These are phyloP conservation scores for Gobionotothen gibberifrons DNA, from an alignment of 2,797 vertebrate genomes.

Conservation along the genomic window DNA sequence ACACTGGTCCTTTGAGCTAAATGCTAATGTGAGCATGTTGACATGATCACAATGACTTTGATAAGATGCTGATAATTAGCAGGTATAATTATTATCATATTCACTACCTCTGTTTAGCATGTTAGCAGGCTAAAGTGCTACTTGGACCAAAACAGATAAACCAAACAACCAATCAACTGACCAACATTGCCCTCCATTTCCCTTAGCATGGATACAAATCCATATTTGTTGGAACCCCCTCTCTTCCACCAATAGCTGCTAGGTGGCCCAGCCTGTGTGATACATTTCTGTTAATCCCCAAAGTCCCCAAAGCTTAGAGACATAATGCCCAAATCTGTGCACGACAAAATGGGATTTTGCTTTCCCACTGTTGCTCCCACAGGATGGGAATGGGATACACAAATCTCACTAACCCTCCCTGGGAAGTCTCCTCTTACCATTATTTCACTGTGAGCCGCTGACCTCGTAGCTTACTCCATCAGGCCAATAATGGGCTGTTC, in stretches of 20 bases:
- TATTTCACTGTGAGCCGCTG: conserved; percentile 52
- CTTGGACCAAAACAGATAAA: neutral
- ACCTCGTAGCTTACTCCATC: conserved; percentile 33
- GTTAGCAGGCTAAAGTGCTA: too few species aligned
- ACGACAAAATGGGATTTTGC: conserved; percentile 62
- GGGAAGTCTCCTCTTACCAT: conserved; percentile 57
- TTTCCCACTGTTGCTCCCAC: conserved; percentile 62
- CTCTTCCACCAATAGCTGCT: conserved; percentile 43
- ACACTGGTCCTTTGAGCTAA: neutral
- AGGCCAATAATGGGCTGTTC: conserved; percentile 36
- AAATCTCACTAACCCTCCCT: conserved; percentile 47
- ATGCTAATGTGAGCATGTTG: neutral
- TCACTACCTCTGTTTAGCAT: too few species aligned
- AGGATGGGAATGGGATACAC: conserved; percentile 55
- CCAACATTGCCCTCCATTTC: neutral
- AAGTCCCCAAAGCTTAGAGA: conserved; percentile 55
- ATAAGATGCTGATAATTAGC: neutral
- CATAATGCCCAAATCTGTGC: conserved; percentile 57
- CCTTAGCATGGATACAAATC: conserved; percentile 18
- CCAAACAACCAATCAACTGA: neutral
- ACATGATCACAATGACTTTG: neutral
- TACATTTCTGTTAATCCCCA: conserved; percentile 65
- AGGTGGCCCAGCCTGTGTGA: conserved; percentile 64
- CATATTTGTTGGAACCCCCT: conserved; percentile 22
- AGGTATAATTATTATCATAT: neutral